Conservation (phyloP, 2,888 invertebrate genomes). For the Drosophila austrosaltans region DNA sequence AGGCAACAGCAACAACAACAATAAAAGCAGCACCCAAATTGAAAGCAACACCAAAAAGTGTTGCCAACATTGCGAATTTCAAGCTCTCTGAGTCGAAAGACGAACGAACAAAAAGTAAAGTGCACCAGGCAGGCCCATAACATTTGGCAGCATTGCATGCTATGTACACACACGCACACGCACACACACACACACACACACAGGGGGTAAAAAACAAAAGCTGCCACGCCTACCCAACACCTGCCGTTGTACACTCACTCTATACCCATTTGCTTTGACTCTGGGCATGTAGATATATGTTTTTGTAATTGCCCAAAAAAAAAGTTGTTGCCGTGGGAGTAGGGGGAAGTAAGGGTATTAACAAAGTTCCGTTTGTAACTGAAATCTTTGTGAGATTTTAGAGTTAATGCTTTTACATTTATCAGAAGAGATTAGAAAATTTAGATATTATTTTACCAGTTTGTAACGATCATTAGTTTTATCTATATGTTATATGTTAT, state of each 20-base stretch:
- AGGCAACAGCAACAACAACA: conserved; percentile 37
- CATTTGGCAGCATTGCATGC: conserved; percentile 53
- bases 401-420: background rate
- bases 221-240: conserved; percentile 46
- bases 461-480: no score
- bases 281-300: conserved; percentile 11
- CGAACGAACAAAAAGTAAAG: conserved; percentile 6
- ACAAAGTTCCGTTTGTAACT: background rate
- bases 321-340: background rate
- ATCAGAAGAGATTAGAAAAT: no score
- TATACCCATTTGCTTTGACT: background rate
- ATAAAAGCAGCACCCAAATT: conserved; percentile 57
- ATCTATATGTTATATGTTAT: no score
- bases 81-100: conserved; percentile 21
- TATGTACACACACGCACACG: conserved; percentile 24
- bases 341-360: conserved; percentile 10
- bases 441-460: no score
- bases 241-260: conserved; percentile 8
- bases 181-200: background rate
- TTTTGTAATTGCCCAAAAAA: conserved; percentile 6
- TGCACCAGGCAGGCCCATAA: conserved; percentile 22
- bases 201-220: conserved; percentile 42
- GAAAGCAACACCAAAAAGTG: conserved; percentile 75
- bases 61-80: conserved; percentile 33
- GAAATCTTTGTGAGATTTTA: background rate